Evolutionary conservation across 2,888 invertebrate genomes (phyloP), one percentile per base, ranked within the genome.

Genomic region (Ornithoptera alexandrae): DNA sequence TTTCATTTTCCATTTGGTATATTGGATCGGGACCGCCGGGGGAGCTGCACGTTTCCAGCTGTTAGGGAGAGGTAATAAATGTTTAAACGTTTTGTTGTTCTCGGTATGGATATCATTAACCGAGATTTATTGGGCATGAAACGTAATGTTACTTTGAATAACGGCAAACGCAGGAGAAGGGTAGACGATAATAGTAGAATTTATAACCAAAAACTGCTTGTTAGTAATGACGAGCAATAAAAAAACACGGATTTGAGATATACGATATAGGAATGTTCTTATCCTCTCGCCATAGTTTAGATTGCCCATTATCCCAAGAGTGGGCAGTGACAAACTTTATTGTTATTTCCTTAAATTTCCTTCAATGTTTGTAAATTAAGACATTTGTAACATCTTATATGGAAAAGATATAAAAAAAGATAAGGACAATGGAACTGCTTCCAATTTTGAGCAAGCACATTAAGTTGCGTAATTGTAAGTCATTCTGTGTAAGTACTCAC

Each of bases 1-100:
- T 89, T 89, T 85, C 87, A 88, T 89, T 89, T 89, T 84, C 86
- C 83, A 87, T 87, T 88, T 84, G 79, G 81, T 71, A 82, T 86
- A 90, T 90, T 89, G 86, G 81, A 85, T 86, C 84, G 81, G 76
- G 83, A 83, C 84, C 84, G 83, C 82, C 83, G 73, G 81, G 85
- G 84, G 87, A 83, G 85, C 68, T 72, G 70, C 76, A 76, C 77
- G 75, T 75, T 76, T 77, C 73, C 75, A 75, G 78, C 76, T 74
- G 74, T 75, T 74, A 73, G 74, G 76, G 78, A 80, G 77, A 79
- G 78, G 79, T 75, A 78, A 77, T 80, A 79, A 80, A 81, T 76
- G 77, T 74, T 76, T 75, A 76, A 75, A 73, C 72, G 74, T 69
- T 73, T 69, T 62, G 67, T 70, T 56, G 56, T 39, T 50, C 18